phyloP scores from a whole-genome alignment of 2,797 vertebrate genomes.

The Ibycter americanus region DNA sequence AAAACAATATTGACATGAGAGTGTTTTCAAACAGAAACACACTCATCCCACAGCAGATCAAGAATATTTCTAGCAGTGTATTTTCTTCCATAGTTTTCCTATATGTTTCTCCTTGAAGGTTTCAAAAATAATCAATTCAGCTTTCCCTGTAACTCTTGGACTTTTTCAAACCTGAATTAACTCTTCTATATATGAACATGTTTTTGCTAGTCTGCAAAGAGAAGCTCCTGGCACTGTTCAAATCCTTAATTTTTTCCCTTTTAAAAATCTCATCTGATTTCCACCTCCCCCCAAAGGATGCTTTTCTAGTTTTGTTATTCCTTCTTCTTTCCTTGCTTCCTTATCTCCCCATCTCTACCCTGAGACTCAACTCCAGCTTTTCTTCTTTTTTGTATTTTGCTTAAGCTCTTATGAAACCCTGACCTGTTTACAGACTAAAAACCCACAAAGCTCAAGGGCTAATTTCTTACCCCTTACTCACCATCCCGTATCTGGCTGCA shows the following conservation, averaged over 20 bases:
- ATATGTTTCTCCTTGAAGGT: neutral
- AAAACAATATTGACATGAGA: neutral
- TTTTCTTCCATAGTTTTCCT: neutral
- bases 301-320: neutral
- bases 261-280: neutral
- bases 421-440: neutral
- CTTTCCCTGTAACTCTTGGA: neutral
- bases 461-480: conserved; percentile 32
- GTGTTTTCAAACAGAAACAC: neutral
- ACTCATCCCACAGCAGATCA: neutral
- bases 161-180: neutral
- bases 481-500: neutral
- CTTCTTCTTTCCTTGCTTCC: neutral
- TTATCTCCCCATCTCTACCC: neutral
- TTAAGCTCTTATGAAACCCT: neutral
- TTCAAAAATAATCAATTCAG: neutral
- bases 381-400: neutral
- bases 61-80: neutral
- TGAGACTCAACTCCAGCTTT: neutral
- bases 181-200: neutral
- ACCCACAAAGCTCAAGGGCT: neutral
- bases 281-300: neutral
- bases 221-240: neutral
- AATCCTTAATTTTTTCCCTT: neutral
- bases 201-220: neutral